phyloP scores from a whole-genome alignment of 2,113 vertebrate species.

The Rhinoptilus africanus region DNA sequence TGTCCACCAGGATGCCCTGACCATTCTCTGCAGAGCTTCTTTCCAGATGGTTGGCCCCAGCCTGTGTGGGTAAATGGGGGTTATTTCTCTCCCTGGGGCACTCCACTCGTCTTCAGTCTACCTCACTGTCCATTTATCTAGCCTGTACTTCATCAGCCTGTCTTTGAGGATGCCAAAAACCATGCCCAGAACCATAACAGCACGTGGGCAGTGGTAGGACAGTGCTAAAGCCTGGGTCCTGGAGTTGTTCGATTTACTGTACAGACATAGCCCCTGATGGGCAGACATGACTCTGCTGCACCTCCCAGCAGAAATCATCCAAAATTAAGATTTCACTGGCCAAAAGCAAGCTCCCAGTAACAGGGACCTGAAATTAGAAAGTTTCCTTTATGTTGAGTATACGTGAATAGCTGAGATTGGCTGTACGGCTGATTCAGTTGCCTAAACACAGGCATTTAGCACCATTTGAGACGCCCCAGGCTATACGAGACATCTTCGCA shows the following conservation, averaged over 20 bases:
- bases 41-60: background rate
- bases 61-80: too few species aligned
- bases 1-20: background rate
- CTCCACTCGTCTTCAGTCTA: background rate
- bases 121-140: background rate
- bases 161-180: background rate
- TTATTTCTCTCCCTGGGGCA: background rate
- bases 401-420: background rate
- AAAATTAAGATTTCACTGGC: background rate
- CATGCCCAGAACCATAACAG: background rate
- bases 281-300: background rate
- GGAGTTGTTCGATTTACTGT: background rate
- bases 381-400: background rate
- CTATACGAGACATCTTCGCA: background rate
- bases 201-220: background rate
- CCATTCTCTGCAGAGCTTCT: background rate
- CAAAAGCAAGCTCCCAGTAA: background rate
- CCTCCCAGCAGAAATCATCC: background rate
- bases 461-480: background rate
- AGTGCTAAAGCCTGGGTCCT: background rate
- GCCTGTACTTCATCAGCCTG: background rate
- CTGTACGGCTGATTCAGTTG: background rate
- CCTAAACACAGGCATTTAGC: background rate
- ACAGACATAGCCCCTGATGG: background rate
- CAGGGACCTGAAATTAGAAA: background rate